These are phyloP conservation scores for Drosophila imparisetae DNA, from an alignment of 2,888 invertebrate species.

Conservation along the genomic window DNA sequence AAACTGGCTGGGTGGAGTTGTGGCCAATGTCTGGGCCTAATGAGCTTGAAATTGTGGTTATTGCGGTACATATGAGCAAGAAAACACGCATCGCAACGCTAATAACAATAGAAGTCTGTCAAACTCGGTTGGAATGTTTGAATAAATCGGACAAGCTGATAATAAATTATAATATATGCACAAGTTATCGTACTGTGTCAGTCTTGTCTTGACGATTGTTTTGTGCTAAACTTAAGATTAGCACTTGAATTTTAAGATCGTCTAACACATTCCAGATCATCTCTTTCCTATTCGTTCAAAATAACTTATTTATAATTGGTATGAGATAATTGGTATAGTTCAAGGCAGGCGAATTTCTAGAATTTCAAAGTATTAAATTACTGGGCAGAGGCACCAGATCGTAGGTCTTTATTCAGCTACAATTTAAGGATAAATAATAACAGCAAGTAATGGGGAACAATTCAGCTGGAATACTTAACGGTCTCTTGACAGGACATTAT, in stretches of 20 bases:
- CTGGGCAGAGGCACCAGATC: neutral
- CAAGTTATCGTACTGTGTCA: neutral
- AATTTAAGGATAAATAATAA: neutral
- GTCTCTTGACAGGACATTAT: neutral
- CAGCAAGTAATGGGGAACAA: neutral
- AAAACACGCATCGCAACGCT: constrained; percentile 22
- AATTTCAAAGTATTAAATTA: neutral
- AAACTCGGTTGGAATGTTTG: neutral
- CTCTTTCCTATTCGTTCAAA: neutral
- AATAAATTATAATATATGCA: neutral
- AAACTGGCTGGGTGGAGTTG: constrained; percentile 28
- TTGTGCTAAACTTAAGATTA: neutral
- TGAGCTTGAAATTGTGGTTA: constrained; percentile 52
- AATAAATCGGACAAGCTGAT: neutral
- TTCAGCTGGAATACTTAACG: neutral
- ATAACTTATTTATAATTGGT: neutral
- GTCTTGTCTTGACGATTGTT: neutral
- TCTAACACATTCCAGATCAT: neutral
- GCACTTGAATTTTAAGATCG: neutral
- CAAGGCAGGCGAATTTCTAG: neutral
- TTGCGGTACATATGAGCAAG: constrained; percentile 33
- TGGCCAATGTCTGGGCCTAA: constrained; percentile 41
- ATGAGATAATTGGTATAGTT: neutral
- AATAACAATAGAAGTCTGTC: constrained; percentile 19
- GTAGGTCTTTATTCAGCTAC: neutral